Conservation (phyloP, 2,888 invertebrate genomes). For the Adineta ricciae region DNA sequence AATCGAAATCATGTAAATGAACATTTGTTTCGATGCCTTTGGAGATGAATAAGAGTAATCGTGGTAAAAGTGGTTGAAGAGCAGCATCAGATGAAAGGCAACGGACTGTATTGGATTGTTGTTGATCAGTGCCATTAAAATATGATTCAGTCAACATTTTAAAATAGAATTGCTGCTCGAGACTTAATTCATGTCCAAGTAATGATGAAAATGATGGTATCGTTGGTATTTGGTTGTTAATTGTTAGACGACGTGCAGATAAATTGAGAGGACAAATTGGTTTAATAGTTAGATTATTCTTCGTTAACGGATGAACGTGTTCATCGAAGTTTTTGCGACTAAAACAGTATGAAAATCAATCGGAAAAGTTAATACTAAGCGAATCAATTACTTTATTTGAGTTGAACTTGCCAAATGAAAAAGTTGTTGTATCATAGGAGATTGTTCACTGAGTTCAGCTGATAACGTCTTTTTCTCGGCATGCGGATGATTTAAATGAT, state of each 20-base stretch:
- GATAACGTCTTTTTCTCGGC: background rate
- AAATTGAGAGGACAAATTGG: background rate
- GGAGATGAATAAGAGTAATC: background rate
- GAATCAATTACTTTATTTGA: background rate
- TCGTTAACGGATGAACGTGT: background rate
- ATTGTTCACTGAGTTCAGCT: background rate
- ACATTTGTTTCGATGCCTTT: background rate
- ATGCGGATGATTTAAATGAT: background rate
- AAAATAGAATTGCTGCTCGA: constrained; percentile 87
- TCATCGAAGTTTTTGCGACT: background rate
- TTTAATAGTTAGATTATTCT: background rate
- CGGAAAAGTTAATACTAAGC: background rate
- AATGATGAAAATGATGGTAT: background rate
- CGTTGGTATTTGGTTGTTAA: background rate
- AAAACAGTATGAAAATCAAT: background rate
- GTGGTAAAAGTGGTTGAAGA: background rate
- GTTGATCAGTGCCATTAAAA: constrained; percentile 60
- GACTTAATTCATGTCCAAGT: background rate
- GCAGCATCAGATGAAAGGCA: constrained; percentile 3
- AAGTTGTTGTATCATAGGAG: background rate
- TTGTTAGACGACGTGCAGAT: background rate
- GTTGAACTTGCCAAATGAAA: background rate
- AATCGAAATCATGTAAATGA: background rate
- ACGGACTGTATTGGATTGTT: background rate
- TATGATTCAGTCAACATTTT: constrained; percentile 97